Evolutionary conservation across 2,113 vertebrate genomes (phyloP).

Genomic region (Grammomys dolichurus): DNA sequence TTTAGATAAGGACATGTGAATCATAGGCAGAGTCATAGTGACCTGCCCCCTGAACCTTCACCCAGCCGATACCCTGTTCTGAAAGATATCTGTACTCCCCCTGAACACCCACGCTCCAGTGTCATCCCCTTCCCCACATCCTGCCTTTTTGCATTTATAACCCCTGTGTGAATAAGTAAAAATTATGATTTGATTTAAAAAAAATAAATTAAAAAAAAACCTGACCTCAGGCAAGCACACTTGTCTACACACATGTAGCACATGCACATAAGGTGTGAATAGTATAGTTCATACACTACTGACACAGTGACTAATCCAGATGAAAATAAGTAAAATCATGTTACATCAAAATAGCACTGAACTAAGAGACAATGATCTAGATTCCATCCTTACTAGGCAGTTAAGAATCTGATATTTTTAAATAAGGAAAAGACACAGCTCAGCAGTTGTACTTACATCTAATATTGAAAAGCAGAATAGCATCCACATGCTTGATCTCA

Average conservation of each 20-base stretch:
- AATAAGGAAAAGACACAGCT: neutral
- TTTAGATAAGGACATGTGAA: too few relatives aligned
- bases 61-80: too few relatives aligned
- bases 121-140: too few relatives aligned
- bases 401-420: neutral
- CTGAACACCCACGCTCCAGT: too few relatives aligned
- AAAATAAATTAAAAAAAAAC: too few relatives aligned
- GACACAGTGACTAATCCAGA: neutral
- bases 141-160: too few relatives aligned
- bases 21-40: too few relatives aligned
- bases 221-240: neutral
- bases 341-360: neutral
- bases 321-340: constrained; percentile 7
- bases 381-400: neutral
- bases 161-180: too few relatives aligned
- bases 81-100: too few relatives aligned
- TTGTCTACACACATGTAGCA: neutral
- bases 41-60: too few relatives aligned
- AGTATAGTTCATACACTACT: neutral
- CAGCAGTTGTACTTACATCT: neutral
- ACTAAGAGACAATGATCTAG: neutral
- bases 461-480: neutral
- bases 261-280: too few relatives aligned
- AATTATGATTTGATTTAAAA: too few relatives aligned
- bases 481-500: neutral